Conservation (phyloP, 2,797 vertebrate species). For the Artibeus lituratus region DNA sequence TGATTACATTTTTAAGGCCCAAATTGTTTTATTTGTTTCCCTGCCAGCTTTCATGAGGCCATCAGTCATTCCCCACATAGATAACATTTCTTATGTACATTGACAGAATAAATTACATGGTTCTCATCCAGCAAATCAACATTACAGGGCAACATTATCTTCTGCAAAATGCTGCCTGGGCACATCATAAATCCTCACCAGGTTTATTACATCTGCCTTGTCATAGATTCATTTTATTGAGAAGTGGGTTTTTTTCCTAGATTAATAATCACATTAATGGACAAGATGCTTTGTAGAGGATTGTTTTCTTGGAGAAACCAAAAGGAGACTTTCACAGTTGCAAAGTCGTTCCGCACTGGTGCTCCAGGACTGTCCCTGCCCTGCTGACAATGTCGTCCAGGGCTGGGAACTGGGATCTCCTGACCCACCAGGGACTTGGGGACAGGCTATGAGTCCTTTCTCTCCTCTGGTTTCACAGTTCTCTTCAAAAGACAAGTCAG, state of each 20-base stretch:
- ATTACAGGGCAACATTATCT: slow-evolving; percentile 83
- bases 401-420: not conserved
- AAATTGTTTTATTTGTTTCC: slow-evolving; percentile 85
- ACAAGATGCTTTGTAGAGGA: slow-evolving; percentile 63
- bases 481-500: not conserved
- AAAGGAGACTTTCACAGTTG: not conserved
- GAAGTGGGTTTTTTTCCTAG: slow-evolving; percentile 67
- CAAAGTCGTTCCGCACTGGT: not conserved
- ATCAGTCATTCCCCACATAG: slow-evolving; percentile 81
- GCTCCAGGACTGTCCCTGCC: not conserved
- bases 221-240: slow-evolving; percentile 80
- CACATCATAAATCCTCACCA: slow-evolving; percentile 82
- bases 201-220: slow-evolving; percentile 85
- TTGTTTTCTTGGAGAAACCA: slow-evolving; percentile 60
- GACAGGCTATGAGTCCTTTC: not conserved
- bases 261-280: slow-evolving; percentile 82
- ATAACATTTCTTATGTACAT: slow-evolving; percentile 81
- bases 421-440: not conserved
- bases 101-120: slow-evolving; percentile 86
- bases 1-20: slow-evolving; percentile 80
- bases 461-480: not conserved
- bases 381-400: not conserved
- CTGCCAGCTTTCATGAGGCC: slow-evolving; percentile 81
- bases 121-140: slow-evolving; percentile 84
- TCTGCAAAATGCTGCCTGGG: slow-evolving; percentile 73